Evolutionary conservation across 1,140 invertebrate species (phyloP).

Genomic region (Tribolium castaneum): DNA sequence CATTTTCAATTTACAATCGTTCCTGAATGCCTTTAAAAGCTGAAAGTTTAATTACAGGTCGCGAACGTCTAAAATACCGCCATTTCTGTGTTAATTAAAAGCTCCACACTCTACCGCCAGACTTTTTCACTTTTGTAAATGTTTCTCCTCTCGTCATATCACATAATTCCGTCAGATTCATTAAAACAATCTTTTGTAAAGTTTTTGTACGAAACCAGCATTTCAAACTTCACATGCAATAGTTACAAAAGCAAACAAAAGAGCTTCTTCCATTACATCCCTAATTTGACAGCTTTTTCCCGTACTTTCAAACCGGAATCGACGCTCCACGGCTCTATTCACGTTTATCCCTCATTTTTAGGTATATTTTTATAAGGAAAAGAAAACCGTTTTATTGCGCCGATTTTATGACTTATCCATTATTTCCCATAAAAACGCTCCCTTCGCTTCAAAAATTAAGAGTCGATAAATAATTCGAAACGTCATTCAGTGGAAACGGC

Average conservation of each 20-base stretch:
- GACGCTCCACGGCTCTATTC: too few species aligned
- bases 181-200: background rate
- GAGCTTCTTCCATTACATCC: too few species aligned
- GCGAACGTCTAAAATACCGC: background rate
- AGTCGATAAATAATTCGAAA: slow-evolving; percentile 7
- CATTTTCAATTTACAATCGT: background rate
- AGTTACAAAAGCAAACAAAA: background rate
- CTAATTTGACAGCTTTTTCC: too few species aligned
- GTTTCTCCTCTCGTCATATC: background rate
- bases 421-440: background rate
- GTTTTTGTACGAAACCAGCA: background rate
- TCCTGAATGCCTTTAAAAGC: background rate
- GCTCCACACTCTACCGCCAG: background rate
- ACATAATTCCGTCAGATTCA: background rate
- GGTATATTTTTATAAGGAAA: background rate
- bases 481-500: background rate
- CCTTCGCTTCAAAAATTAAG: slow-evolving; percentile 4
- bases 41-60: slow-evolving; percentile 15
- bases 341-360: background rate
- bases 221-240: background rate
- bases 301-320: too few species aligned
- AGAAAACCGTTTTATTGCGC: background rate
- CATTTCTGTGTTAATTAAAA: slow-evolving; percentile 27
- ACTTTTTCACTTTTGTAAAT: background rate
- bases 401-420: background rate